Evolutionary conservation across 1,140 invertebrate species (phyloP), one percentile per base, ranked within the genome.

Genomic region (Heliconius melpomene): DNA sequence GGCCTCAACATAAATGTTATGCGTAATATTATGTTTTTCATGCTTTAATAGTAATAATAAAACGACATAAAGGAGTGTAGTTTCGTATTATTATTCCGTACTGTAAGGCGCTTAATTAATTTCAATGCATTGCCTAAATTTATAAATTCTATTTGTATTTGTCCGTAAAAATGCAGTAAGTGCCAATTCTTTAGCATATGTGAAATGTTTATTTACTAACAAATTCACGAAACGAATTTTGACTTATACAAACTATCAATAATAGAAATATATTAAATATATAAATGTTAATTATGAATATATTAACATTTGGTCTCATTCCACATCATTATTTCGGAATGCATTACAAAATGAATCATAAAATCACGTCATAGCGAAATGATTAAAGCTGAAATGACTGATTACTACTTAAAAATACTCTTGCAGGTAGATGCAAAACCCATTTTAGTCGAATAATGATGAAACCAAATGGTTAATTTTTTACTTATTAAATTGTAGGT

Each of bases 341-440:
- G 60, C 60, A 29, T 66, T 66, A 3, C 9, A 66, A 29, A 66
- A 26, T 76, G 70, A 78, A 18, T 78, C 77, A 78, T 50, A 60
- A 66, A 32, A 54, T 78, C 66, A 57, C 77, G 77, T 78, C 77
- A 78, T 50, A 32, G 23, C 32, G 5, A 57, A 54, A 72, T 72
- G 66, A 78, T 72, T 54, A 52, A 74, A 78, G 6, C n/a, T n/a
- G 23, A 66, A 66, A 66, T 29, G 60, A 66, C 26, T 26, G 60
- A 66, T 66, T 66, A 66, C 8, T 57, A 52, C 18, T 18, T 52
- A 60, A 11, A 60, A 18, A 66, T 3, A 26, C 18, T 46, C 16
- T 18, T 5, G 6, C 6, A 38, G 20, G 36, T 73, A 78, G 20
- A 54, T 77, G 23, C 75, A 76, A 60, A 60, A n/a, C 9, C 3